Percentiles rank a stretch among this genome's conserved stretches.
Conservation (phyloP, 2,888 invertebrate species). For the Eulithis prunata region DNA sequence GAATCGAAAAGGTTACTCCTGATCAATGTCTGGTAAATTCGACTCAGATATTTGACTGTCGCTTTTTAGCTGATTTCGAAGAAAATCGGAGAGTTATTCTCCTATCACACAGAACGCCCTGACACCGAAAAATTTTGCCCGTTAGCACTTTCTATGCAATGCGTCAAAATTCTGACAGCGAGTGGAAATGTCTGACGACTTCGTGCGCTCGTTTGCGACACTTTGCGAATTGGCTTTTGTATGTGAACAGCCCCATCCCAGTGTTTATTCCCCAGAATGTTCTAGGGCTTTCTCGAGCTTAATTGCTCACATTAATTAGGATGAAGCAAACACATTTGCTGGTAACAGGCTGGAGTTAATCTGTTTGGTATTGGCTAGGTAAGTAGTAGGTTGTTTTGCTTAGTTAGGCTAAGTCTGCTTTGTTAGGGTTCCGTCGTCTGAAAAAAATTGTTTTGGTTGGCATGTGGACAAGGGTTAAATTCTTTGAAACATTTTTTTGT, state of each 20-base stretch:
- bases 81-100: not conserved
- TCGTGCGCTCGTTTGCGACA: constrained; percentile 3
- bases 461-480: too few species aligned
- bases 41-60: too few species aligned
- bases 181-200: constrained; percentile 1
- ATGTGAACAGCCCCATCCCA: not conserved
- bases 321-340: constrained; percentile 35
- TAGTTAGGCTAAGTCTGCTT: constrained; percentile 29
- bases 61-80: too few species aligned
- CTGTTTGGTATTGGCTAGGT: constrained; percentile 34
- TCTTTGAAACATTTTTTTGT: too few species aligned
- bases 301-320: constrained; percentile 36
- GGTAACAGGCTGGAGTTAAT: constrained; percentile 31
- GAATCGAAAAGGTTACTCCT: too few species aligned
- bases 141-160: constrained; percentile 10
- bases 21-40: too few species aligned
- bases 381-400: constrained; percentile 23
- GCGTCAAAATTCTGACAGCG: constrained; percentile 9
- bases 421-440: not conserved
- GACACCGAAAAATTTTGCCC: not conserved
- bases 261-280: constrained; percentile 30
- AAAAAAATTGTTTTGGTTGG: not conserved
- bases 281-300: constrained; percentile 35
- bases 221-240: constrained; percentile 7
- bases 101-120: not conserved